Conservation (phyloP, 1,140 invertebrate genomes). For the Daktulosphaira vitifoliae region DNA sequence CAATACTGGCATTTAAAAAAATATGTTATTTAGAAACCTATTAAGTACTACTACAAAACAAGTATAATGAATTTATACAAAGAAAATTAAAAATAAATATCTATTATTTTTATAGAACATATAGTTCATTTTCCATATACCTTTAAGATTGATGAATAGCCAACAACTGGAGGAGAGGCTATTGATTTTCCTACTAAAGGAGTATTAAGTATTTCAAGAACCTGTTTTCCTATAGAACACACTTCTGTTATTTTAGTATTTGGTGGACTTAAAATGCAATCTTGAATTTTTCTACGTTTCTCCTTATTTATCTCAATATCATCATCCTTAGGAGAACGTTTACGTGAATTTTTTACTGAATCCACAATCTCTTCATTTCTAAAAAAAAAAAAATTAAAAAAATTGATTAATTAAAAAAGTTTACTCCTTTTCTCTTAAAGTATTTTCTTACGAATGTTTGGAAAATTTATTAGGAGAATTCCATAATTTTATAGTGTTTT, state of each 20-base stretch:
- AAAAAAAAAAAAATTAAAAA: background rate
- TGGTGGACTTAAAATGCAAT: background rate
- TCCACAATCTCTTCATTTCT: background rate
- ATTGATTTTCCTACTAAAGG: conserved; percentile 4
- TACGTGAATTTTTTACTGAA: background rate
- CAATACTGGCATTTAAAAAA: too few relatives aligned
- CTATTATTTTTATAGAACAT: too few relatives aligned
- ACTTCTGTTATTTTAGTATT: too few relatives aligned
- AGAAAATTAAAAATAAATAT: too few relatives aligned
- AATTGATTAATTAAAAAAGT: too few relatives aligned
- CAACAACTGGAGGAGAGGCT: background rate
- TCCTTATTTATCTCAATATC: background rate
- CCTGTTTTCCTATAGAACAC: background rate
- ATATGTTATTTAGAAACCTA: too few relatives aligned
- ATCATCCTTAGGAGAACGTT: background rate
- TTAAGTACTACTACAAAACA: too few relatives aligned
- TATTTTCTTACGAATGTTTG: background rate
- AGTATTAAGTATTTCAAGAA: conserved; percentile 17
- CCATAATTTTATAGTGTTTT: background rate
- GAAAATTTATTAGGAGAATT: background rate
- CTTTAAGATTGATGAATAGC: conserved; percentile 11
- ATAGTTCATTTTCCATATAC: too few relatives aligned
- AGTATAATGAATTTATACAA: too few relatives aligned
- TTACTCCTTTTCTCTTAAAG: too few relatives aligned
- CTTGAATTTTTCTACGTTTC: conserved; percentile 13